Conservation (phyloP, 2,797 vertebrate species). For the Anguilla obscura region DNA sequence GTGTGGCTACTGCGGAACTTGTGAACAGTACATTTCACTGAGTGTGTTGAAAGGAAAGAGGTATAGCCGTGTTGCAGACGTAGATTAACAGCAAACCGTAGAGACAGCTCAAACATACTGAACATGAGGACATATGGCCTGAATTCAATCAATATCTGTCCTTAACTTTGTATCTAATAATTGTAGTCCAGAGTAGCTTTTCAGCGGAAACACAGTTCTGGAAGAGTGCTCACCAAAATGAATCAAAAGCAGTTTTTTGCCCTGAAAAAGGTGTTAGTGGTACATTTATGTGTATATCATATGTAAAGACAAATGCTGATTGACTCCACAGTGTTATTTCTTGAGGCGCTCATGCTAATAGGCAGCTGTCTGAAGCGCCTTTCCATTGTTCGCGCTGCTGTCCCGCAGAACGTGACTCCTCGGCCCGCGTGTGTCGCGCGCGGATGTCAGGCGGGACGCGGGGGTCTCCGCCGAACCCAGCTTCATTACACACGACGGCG, state of each 20-base stretch:
- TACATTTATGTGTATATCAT: background rate
- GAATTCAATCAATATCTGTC: too few relatives aligned
- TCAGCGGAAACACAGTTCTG: too few relatives aligned
- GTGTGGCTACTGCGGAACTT: background rate
- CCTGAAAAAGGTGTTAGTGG: background rate
- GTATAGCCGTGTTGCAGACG: background rate
- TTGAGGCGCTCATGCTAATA: background rate
- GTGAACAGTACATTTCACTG: background rate
- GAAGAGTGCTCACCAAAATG: background rate
- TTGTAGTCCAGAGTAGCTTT: background rate
- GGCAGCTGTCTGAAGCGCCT: background rate
- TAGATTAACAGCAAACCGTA: background rate
- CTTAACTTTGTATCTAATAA: background rate
- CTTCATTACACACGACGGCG: constrained; percentile 60
- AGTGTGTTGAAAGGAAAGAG: background rate
- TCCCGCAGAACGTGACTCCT: background rate
- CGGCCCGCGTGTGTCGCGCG: background rate
- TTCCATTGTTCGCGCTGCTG: background rate
- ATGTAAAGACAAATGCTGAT: background rate
- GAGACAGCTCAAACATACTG: background rate
- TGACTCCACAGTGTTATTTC: background rate
- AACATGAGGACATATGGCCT: background rate
- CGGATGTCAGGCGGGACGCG: constrained; percentile 39
- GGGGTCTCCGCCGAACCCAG: constrained; percentile 41
- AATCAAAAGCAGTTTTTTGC: background rate